A percentile compares a stretch with the other conserved stretches of the same genome.
phyloP scores from a whole-genome alignment of 2,888 invertebrate genomes.

The Aproaerema taeniolella region DNA sequence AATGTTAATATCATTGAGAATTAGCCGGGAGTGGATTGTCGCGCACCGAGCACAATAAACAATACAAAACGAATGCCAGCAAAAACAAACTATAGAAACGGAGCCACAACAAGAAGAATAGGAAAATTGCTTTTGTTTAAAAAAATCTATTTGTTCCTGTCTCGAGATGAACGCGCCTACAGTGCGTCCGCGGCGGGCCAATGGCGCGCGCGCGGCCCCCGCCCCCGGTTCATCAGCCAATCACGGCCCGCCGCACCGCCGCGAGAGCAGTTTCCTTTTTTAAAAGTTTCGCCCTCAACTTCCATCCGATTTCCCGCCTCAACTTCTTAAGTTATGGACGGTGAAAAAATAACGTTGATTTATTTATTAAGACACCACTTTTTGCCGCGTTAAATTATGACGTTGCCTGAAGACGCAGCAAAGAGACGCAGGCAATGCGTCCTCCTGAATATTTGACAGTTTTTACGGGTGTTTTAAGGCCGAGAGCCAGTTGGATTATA shows the following conservation, averaged over 20 bases:
- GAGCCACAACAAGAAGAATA: slow-evolving; percentile 73
- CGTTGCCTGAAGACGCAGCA: slow-evolving; percentile 48
- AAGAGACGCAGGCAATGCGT: slow-evolving; percentile 24
- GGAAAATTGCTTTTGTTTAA: slow-evolving; percentile 77
- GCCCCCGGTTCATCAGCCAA: slow-evolving; percentile 63
- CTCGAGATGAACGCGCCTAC: slow-evolving; percentile 69
- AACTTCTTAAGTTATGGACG: slow-evolving; percentile 65
- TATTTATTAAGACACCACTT: slow-evolving; percentile 65
- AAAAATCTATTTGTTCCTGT: slow-evolving; percentile 74
- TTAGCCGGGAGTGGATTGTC: slow-evolving; percentile 73
- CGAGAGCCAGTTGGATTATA: slow-evolving; percentile 31
- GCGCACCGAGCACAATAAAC: slow-evolving; percentile 67
- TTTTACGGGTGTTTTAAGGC: slow-evolving; percentile 33
- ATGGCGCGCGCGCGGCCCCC: slow-evolving; percentile 52
- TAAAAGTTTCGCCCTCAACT: slow-evolving; percentile 73
- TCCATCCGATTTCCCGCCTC: slow-evolving; percentile 76
- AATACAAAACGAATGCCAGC: slow-evolving; percentile 68
- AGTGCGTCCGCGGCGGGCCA: slow-evolving; percentile 59
- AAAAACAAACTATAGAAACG: slow-evolving; percentile 73
- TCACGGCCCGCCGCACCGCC: slow-evolving; percentile 44
- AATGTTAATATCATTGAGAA: slow-evolving; percentile 66
- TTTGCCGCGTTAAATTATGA: slow-evolving; percentile 67
- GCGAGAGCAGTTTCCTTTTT: slow-evolving; percentile 75
- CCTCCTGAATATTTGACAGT: slow-evolving; percentile 41
- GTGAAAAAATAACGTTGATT: slow-evolving; percentile 64